Evolutionary conservation across 2,888 invertebrate species (phyloP), one percentile per base, ranked within the genome.

Genomic region (Drosophila multiciliata): DNA sequence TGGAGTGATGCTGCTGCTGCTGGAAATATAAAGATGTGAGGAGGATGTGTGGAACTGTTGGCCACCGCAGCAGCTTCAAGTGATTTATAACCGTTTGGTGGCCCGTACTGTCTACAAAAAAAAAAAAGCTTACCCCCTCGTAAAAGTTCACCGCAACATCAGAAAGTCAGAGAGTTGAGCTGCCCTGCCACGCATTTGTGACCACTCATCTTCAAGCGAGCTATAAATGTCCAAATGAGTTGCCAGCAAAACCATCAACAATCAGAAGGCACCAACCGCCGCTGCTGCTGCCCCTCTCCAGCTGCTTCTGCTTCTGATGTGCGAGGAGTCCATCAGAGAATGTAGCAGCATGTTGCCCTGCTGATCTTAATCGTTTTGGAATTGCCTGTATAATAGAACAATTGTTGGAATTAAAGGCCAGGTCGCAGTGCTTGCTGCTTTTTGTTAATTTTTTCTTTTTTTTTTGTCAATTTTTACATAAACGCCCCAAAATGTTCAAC

Each of bases 331-430:
- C 70, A 69, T 69, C 53, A 55, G 32, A 42, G 45, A 70, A 71
- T 62, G 54, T 50, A 23, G 26, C 55, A 55, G 38, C 55, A 38
- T 75, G 77, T 52, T 78, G 78, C 57, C 57, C 59, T 52, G 78
- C 61, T 87, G 86, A 75, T 84, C 88, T 84, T 91, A 90, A 91
- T 90, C 91, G 91, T 80, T 91, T 89, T 83, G 82, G 80, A 90
- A 90, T 91, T 90, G 84, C 91, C 91, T 89, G 87, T 91, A 91
- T 90, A 90, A 91, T 90, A 90, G 89, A 90, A 89, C 90, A 89
- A 82, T 86, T 75, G 78, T 73, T 57, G 62, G 73, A 57, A 68
- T 89, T 74, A 73, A 74, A 76, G 87, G 79, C 58, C 61, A 69
- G 53, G 60, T 61, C 63, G 64, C 48, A 40, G 45, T 52, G 26